Conservation (phyloP, 2,888 invertebrate genomes). For the Lampropteryx suffumata region DNA sequence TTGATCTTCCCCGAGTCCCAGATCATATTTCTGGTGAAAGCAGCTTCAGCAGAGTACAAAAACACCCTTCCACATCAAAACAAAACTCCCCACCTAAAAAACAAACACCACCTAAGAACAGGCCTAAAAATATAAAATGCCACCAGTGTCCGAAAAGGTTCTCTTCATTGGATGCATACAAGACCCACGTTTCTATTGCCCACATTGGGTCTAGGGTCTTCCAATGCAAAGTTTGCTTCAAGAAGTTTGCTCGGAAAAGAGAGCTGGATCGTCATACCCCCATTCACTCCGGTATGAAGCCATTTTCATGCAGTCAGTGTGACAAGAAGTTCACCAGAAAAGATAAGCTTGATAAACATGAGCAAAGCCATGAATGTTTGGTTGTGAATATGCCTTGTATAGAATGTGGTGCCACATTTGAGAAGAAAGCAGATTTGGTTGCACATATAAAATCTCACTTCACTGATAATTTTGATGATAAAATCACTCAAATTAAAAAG, state of each 20-base stretch:
- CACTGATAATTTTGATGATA: slow-evolving; percentile 73
- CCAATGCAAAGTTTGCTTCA: slow-evolving; percentile 85
- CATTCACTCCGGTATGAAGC: slow-evolving; percentile 86
- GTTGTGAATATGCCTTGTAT: slow-evolving; percentile 84
- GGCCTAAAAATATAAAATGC: slow-evolving; percentile 78
- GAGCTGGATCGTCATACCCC: slow-evolving; percentile 87
- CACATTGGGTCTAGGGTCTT: slow-evolving; percentile 82
- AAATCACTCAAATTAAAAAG: slow-evolving; percentile 65
- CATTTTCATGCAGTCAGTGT: slow-evolving; percentile 86
- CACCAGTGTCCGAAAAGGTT: slow-evolving; percentile 79
- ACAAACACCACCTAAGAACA: slow-evolving; percentile 59
- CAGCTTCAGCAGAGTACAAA: slow-evolving; percentile 69
- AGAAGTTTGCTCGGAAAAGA: slow-evolving; percentile 86
- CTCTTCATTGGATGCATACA: slow-evolving; percentile 76
- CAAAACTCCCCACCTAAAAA: slow-evolving; percentile 65
- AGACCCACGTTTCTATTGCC: slow-evolving; percentile 78
- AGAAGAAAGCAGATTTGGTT: slow-evolving; percentile 81
- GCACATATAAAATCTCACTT: slow-evolving; percentile 84
- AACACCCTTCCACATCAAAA: slow-evolving; percentile 58
- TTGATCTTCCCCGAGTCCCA: slow-evolving; percentile 76
- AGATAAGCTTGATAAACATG: slow-evolving; percentile 87
- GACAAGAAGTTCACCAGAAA: slow-evolving; percentile 86
- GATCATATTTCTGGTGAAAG: slow-evolving; percentile 79
- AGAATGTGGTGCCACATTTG: slow-evolving; percentile 84
- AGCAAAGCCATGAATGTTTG: slow-evolving; percentile 84